Evolutionary conservation across 1,140 invertebrate genomes (phyloP), one percentile per base, ranked within the genome.

Genomic region (Polypedilum pembai): DNA sequence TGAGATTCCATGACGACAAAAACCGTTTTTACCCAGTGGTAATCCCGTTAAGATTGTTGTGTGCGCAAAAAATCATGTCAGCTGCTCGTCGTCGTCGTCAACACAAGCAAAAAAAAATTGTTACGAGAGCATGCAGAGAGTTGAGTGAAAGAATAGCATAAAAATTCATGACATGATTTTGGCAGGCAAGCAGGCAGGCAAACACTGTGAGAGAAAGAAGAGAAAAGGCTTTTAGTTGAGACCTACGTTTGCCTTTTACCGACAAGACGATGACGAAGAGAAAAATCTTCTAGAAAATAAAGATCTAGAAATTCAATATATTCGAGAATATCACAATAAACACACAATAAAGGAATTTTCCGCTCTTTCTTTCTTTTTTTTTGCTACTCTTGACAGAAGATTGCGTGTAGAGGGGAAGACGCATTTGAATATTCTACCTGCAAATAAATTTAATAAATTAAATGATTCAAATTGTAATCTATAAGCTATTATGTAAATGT

Each of bases 111-210:
- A 56, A 56, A 45, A 45, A 56, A 56, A 12, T n/a, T 15, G n/a
- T 56, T 56, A 56, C 45, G 10, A 56, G 45, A 56, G 24, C 45
- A 56, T 56, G 45, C 18, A 18, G 17, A 69, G 65, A 69, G 65
- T 18, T 69, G 17, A 20, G 8, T 69, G 65, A 18, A 69, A 20
- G 65, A 7, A 8, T 69, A 20, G 20, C 4, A 69, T 69, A 69
- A 69, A 69, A 69, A 69, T 69, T 69, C 65, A 69, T 69, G 65
- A 69, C 65, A 69, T 69, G 65, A 69, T 69, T 33, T 69, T 69
- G 65, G 65, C 65, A 69, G 65, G 20, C 65, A 20, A 10, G n/a
- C 10, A 56, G 10, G 45, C 45, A 56, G 45, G 45, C 45, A 56
- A 56, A 56, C 45, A 15, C n/a, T n/a, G n/a, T n/a, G n/a, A 56